phyloP scores from a whole-genome alignment of 2,888 invertebrate species.

The Willowsia nigromaculata region DNA sequence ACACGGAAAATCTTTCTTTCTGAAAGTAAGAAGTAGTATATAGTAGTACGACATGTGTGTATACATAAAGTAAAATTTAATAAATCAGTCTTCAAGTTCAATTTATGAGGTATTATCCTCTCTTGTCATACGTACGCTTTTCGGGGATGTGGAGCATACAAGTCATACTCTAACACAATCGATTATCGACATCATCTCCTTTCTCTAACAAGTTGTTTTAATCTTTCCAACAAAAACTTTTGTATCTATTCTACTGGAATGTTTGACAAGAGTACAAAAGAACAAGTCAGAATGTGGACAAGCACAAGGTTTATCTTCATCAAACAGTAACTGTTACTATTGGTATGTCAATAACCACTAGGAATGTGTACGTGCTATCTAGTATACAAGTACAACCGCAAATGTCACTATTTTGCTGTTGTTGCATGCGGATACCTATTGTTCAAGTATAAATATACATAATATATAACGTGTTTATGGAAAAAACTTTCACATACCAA shows the following conservation, averaged over 20 bases:
- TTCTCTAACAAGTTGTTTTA: slow-evolving; percentile 22
- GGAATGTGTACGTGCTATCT: slow-evolving; percentile 10
- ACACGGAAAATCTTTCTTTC: neutral
- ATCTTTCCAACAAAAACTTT: slow-evolving; percentile 20
- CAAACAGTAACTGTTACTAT: neutral
- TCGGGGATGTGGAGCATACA: neutral
- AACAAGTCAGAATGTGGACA: neutral
- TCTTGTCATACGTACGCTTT: slow-evolving; percentile 20
- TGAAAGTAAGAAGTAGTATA: neutral
- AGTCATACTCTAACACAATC: neutral
- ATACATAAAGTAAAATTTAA: slow-evolving; percentile 22
- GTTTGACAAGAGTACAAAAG: slow-evolving; percentile 32
- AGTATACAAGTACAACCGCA: neutral
- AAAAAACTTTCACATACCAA: neutral
- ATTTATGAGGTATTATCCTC: slow-evolving; percentile 51
- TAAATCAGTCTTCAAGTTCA: slow-evolving; percentile 60
- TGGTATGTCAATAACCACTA: neutral
- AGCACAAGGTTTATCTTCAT: slow-evolving; percentile 11
- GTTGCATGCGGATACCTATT: too few species aligned
- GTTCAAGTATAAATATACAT: neutral
- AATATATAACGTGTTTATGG: neutral
- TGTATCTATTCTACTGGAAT: slow-evolving; percentile 46
- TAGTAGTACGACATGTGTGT: neutral
- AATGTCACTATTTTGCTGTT: neutral
- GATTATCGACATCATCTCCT: neutral